phyloP scores from a whole-genome alignment of 2,888 invertebrate genomes.

The Perizoma affinitatum region DNA sequence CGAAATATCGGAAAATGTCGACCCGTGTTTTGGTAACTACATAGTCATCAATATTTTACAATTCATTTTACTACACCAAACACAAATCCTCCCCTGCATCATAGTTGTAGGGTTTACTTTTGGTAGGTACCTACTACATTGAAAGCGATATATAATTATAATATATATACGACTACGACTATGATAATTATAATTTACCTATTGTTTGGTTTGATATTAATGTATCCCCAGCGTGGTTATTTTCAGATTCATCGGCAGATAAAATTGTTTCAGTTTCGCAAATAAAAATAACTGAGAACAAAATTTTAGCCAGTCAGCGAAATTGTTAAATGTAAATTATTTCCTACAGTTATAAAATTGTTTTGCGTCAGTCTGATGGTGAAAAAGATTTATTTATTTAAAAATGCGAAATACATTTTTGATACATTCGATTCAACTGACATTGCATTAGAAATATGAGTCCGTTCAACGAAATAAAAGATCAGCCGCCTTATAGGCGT shows the following conservation, averaged over 20 bases:
- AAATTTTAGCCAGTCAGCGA: slow-evolving; percentile 8
- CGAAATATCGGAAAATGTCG: too few relatives aligned
- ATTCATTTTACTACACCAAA: too few relatives aligned
- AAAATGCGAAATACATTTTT: not conserved
- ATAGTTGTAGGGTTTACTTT: too few relatives aligned
- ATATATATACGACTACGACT: too few relatives aligned
- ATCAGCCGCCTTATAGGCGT: slow-evolving; percentile 8
- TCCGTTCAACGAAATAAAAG: not conserved
- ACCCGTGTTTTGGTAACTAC: too few relatives aligned
- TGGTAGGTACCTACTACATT: too few relatives aligned
- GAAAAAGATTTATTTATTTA: slow-evolving; percentile 10
- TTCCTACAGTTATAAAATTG: slow-evolving; percentile 7
- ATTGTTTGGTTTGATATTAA: not conserved
- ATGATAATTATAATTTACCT: too few relatives aligned
- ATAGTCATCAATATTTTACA: too few relatives aligned
- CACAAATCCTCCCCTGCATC: too few relatives aligned
- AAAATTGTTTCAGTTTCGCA: slow-evolving; percentile 7
- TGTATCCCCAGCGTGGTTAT: not conserved
- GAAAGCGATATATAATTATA: too few relatives aligned
- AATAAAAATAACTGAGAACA: slow-evolving; percentile 15
- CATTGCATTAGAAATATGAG: not conserved
- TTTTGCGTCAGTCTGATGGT: slow-evolving; percentile 6
- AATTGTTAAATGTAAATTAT: slow-evolving; percentile 19
- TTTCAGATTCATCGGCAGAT: not conserved
- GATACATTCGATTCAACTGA: not conserved